Base-by-base conservation (phyloP, 2,888 invertebrate species). In the Spisula solida region DNA sequence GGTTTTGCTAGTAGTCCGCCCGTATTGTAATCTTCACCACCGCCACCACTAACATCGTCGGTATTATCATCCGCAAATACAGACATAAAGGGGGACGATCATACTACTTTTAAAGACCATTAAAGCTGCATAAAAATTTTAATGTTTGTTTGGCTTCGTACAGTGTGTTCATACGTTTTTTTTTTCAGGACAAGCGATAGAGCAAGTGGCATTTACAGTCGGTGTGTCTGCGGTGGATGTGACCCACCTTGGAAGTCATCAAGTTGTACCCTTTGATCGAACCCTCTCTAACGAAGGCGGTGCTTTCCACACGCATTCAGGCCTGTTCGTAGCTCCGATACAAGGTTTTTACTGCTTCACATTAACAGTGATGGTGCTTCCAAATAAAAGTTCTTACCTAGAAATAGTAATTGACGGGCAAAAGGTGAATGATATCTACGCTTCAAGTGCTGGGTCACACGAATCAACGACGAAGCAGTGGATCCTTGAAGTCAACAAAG, bases 401-500 rank as follows among this genome's bases (percentile, higher is more conserved):
- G 20, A 79, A n/a, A 75, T 75, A 14, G 84, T 75, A 16, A 25
- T 78, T 0, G 78, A 78, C 25, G 51, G 84, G 20, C 14, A 31
- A 31, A n/a, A 14, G 5, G 60, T 66, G n/a, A 47, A 60, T 41
- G 66, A 60, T 14, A 82, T 66, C 12, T 25, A 34, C 20, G 60
- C 82, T n/a, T 20, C 66, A 16, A 34, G n/a, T 14, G 70, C 20
- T 20, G 47, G 47, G 20, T 34, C 31, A 34, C n/a, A 60, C 66
- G 25, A 12, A n/a, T 66, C 66, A 47, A 82, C 82, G 6, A 47
- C 66, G n/a, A 41, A 66, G 34, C 70, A 66, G n/a, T 82, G 82
- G 82, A 60, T 82, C 34, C 34, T 82, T 34, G 66, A 82, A 66
- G 12, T 82, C 1, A 60, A 82, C 41, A 66, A 31, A 34, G 82